phyloP scores from a whole-genome alignment of 2,113 vertebrate genomes.

The Perccottus glenii region DNA sequence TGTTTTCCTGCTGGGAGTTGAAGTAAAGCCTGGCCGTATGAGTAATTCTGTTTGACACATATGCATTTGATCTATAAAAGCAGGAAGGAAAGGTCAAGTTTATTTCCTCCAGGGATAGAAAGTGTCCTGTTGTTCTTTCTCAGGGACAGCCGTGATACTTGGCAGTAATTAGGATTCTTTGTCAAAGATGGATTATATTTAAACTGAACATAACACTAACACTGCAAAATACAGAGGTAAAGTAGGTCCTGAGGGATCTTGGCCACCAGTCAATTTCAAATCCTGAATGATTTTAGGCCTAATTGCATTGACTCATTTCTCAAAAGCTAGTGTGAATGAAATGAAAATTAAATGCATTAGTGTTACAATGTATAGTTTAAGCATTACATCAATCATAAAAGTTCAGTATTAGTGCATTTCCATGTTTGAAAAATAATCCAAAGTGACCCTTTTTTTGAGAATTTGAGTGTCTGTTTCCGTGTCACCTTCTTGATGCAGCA shows the following conservation, averaged over 20 bases:
- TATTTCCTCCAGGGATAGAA: conserved; percentile 9
- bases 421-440: too few relatives aligned
- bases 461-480: too few relatives aligned
- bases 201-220: not conserved
- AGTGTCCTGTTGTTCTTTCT: conserved; percentile 16
- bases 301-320: too few relatives aligned
- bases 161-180: conserved; percentile 22
- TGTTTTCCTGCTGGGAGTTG: conserved; percentile 19
- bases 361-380: too few relatives aligned
- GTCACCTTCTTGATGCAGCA: too few relatives aligned
- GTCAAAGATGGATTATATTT: conserved; percentile 11
- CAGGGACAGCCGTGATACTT: conserved; percentile 16
- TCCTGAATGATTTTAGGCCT: too few relatives aligned
- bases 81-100: conserved; percentile 25
- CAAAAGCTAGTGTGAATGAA: too few relatives aligned
- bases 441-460: too few relatives aligned
- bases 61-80: conserved; percentile 31
- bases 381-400: too few relatives aligned
- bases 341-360: too few relatives aligned
- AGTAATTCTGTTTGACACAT: conserved; percentile 26
- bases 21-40: not conserved
- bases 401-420: too few relatives aligned
- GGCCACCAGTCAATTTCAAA: too few relatives aligned
- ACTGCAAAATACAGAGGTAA: not conserved
- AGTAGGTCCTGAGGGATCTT: not conserved